Percentiles rank a stretch among this genome's conserved stretches.
These are phyloP conservation scores for Ciconia boyciana DNA, from an alignment of 2,113 vertebrate genomes.

Conservation along the genomic window DNA sequence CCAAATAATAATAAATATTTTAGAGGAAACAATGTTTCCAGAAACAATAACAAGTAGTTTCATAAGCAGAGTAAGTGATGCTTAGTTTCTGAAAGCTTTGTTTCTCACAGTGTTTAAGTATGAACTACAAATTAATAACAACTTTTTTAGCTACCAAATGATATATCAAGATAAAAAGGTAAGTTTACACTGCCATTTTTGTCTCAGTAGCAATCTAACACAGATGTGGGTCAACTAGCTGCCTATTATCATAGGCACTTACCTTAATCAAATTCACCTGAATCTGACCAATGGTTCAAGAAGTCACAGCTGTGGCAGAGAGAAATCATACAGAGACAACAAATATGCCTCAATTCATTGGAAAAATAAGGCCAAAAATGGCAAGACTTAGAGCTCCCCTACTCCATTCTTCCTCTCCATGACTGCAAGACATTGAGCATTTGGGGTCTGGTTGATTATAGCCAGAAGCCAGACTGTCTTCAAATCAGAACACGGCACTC, in stretches of 20 bases:
- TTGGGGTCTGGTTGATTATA: not conserved
- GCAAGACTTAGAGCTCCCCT: not conserved
- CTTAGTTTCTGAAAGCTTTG: not conserved
- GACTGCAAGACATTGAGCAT: not conserved
- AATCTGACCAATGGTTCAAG: not conserved
- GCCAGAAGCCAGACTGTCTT: not conserved
- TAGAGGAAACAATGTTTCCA: not conserved
- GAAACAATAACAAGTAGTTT: not conserved
- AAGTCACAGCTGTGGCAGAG: not conserved
- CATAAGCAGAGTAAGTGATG: not conserved
- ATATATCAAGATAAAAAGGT: not conserved
- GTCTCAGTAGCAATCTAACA: not conserved
- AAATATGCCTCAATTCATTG: not conserved
- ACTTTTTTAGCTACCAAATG: not conserved
- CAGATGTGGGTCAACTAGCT: not conserved
- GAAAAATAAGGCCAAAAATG: not conserved
- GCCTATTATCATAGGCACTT: not conserved
- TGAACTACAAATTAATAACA: not conserved
- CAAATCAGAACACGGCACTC: not conserved
- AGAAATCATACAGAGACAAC: not conserved
- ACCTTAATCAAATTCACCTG: not conserved
- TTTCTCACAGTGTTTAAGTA: not conserved
- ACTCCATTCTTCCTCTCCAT: not conserved
- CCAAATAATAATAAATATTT: not conserved
- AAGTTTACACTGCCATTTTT: not conserved